Evolutionary conservation across 2,797 vertebrate genomes (phyloP).

Genomic region (Malacoraja senta): DNA sequence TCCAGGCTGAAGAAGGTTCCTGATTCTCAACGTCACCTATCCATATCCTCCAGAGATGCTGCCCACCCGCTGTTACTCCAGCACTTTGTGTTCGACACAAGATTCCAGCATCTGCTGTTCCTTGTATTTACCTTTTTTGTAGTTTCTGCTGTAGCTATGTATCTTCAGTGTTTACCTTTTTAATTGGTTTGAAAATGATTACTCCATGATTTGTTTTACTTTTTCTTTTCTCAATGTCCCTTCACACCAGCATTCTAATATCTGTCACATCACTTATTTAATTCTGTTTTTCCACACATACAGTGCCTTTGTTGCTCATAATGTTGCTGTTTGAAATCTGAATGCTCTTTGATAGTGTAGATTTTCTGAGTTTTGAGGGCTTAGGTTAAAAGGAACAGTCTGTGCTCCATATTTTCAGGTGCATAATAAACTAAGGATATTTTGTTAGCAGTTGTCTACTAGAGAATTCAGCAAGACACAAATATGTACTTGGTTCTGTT

Average conservation of each 20-base stretch:
- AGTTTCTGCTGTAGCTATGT: background rate
- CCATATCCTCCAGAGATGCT: too few relatives aligned
- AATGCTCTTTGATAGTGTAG: background rate
- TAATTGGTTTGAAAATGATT: background rate
- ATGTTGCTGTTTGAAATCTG: background rate
- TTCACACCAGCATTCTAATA: background rate
- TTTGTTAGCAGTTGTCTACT: background rate
- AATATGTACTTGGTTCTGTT: background rate
- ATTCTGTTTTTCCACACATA: background rate
- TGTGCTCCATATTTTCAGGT: background rate
- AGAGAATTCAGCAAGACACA: background rate
- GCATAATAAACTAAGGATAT: background rate
- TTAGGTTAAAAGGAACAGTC: background rate
- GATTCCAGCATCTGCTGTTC: too few relatives aligned
- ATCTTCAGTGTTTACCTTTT: background rate
- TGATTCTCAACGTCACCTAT: too few relatives aligned
- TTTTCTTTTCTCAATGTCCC: background rate
- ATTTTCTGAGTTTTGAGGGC: background rate
- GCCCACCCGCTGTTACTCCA: too few relatives aligned
- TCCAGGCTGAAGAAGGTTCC: too few relatives aligned
- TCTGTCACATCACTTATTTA: background rate
- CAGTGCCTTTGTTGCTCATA: background rate
- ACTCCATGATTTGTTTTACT: background rate
- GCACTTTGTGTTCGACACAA: too few relatives aligned
- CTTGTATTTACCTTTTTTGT: background rate